phyloP scores from a whole-genome alignment of 2,888 invertebrate species.

The Chaitophorus viminalis region DNA sequence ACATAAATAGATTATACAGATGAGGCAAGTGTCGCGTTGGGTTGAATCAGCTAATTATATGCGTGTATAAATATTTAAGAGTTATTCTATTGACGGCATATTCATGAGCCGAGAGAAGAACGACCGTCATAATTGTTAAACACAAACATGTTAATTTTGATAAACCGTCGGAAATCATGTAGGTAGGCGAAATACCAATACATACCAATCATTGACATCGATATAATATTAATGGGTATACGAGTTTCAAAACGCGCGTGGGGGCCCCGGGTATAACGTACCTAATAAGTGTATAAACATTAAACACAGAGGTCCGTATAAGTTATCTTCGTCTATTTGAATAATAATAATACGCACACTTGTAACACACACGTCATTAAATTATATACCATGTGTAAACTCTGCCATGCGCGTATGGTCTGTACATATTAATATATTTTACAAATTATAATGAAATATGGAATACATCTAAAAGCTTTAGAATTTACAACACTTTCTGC shows the following conservation, averaged over 20 bases:
- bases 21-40: neutral
- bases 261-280: neutral
- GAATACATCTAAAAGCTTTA: too few relatives aligned
- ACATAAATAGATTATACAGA: too few relatives aligned
- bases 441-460: too few relatives aligned
- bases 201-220: slow-evolving; percentile 28
- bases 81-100: neutral
- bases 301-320: neutral
- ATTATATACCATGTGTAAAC: neutral
- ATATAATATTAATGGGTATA: slow-evolving; percentile 25
- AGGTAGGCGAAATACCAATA: slow-evolving; percentile 24
- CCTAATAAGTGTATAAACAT: slow-evolving; percentile 14
- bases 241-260: slow-evolving; percentile 9
- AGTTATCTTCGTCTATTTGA: neutral
- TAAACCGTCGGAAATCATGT: neutral
- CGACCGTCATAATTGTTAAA: slow-evolving; percentile 1
- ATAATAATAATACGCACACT: neutral
- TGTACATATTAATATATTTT: too few relatives aligned
- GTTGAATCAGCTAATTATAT: neutral
- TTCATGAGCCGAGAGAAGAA: neutral
- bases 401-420: too few relatives aligned
- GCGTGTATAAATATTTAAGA: too few relatives aligned
- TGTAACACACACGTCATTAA: neutral
- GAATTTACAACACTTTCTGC: too few relatives aligned
- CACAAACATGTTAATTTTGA: neutral